A percentile compares a stretch with the other conserved stretches of the same genome.
Conservation (phyloP, 2,888 invertebrate genomes). For the Phytoseiulus persimilis region DNA sequence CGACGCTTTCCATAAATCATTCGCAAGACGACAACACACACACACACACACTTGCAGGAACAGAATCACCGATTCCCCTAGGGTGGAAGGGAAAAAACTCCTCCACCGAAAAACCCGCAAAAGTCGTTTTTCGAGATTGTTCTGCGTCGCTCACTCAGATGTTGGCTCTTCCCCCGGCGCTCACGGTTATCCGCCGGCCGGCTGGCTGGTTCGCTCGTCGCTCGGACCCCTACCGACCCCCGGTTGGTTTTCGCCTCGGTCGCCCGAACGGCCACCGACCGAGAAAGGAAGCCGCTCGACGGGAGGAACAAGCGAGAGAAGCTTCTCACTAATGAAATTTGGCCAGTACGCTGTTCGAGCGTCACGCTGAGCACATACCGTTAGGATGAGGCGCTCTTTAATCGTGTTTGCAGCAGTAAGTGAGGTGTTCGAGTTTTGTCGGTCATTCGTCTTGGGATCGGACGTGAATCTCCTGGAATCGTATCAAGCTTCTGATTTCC, state of each 20-base stretch:
- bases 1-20: conserved; percentile 5
- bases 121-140: neutral
- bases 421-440: neutral
- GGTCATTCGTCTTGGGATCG: neutral
- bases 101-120: conserved; percentile 5
- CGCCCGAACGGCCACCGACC: neutral
- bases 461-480: neutral
- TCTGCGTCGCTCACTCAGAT: neutral
- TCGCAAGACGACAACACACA: neutral
- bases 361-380: neutral
- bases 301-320: neutral
- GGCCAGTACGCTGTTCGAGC: neutral
- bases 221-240: neutral
- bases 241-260: neutral
- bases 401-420: neutral
- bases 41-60: neutral
- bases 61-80: neutral
- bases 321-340: neutral
- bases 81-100: neutral
- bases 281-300: neutral
- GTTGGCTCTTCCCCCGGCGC: neutral
- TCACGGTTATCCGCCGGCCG: neutral
- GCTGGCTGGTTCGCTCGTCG: neutral
- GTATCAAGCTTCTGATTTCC: neutral
- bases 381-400: neutral